A percentile compares a stretch with the other conserved stretches of the same genome.
Evolutionary conservation across 2,797 vertebrate species (phyloP).

Genomic region (Borostomias antarcticus): DNA sequence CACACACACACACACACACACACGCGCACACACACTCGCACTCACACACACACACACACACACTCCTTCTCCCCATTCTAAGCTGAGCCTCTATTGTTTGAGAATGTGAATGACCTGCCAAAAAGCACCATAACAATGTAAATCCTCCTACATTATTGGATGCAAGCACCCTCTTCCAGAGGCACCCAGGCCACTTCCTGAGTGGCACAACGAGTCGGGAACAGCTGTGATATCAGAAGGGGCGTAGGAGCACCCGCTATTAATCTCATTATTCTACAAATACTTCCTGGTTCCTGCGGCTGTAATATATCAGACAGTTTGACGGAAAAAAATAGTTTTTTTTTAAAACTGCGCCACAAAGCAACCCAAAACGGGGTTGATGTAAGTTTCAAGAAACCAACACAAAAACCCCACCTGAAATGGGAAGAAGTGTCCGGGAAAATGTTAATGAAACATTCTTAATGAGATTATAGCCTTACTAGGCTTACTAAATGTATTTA

Average conservation of each 20-base stretch:
- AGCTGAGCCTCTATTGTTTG: constrained; percentile 20
- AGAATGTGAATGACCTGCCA: constrained; percentile 45
- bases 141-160: constrained; percentile 53
- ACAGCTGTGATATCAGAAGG: constrained; percentile 18
- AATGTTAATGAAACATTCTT: too few species aligned
- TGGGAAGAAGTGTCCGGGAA: too few species aligned
- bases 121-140: constrained; percentile 52
- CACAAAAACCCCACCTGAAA: too few species aligned
- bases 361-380: too few species aligned
- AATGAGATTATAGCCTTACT: too few species aligned
- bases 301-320: constrained; percentile 35
- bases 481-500: too few species aligned
- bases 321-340: too few species aligned
- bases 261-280: constrained; percentile 43
- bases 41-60: constrained; percentile 9
- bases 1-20: not conserved
- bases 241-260: constrained; percentile 19
- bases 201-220: constrained; percentile 31
- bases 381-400: too few species aligned
- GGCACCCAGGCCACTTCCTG: constrained; percentile 7
- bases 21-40: not conserved
- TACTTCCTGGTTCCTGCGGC: constrained; percentile 17
- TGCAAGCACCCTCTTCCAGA: constrained; percentile 32
- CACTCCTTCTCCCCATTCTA: constrained; percentile 12
- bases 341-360: too few species aligned